Percentiles rank a stretch among this genome's conserved stretches.
Evolutionary conservation across 2,797 vertebrate genomes (phyloP).

Genomic region (Rhinatrema bivittatum): DNA sequence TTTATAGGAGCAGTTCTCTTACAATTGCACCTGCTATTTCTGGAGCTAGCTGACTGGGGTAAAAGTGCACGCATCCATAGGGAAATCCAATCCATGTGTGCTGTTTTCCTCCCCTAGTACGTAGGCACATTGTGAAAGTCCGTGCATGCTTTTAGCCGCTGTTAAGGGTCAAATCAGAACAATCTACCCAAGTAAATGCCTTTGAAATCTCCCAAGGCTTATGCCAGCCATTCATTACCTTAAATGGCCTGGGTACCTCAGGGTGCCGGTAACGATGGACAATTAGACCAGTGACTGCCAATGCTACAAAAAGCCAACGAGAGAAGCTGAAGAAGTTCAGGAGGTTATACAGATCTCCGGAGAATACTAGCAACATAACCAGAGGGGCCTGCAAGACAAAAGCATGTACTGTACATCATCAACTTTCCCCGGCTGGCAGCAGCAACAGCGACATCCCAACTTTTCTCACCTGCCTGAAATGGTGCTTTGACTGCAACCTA

Average conservation of each 20-base stretch:
- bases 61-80: no score
- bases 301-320: constrained; percentile 57
- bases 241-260: constrained; percentile 40
- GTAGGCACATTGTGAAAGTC: fast-evolving
- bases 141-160: neutral
- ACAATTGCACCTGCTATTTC: no score
- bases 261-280: constrained; percentile 44
- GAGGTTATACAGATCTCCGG: constrained; percentile 52
- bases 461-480: no score
- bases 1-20: no score
- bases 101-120: neutral
- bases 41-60: no score
- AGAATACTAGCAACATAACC: constrained; percentile 50
- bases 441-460: neutral
- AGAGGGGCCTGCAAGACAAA: constrained; percentile 26
- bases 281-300: constrained; percentile 48
- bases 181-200: neutral
- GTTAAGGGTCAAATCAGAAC: neutral
- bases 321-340: constrained; percentile 59
- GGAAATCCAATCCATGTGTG: no score
- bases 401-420: constrained; percentile 2
- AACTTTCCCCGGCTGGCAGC: neutral
- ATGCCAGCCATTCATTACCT: constrained; percentile 4
- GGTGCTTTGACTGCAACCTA: no score
- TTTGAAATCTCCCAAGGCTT: neutral